Conservation (phyloP, 2,113 vertebrate genomes). For the Callorhinus ursinus region DNA sequence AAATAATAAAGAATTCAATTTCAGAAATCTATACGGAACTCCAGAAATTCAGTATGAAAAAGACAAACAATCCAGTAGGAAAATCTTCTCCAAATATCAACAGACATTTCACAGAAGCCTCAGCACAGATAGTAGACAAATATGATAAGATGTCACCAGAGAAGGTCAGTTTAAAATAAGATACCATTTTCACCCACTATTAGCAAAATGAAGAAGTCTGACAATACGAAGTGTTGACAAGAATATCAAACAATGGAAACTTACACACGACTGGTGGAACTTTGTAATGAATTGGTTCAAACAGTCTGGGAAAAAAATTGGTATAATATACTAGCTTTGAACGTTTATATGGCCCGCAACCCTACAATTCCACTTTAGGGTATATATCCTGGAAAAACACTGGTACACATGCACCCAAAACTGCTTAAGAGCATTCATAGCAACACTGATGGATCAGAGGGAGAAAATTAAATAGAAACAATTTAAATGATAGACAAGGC, state of each 20-base stretch:
- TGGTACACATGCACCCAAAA: accelerated
- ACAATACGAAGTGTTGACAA: not conserved
- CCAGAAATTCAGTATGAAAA: constrained; percentile 24
- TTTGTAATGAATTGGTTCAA: constrained; percentile 14
- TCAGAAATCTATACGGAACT: not conserved
- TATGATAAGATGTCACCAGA: not conserved
- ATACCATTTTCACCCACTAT: not conserved
- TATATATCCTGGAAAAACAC: not conserved
- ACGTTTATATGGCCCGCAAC: not conserved
- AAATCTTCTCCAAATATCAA: not conserved
- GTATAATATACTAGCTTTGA: not conserved
- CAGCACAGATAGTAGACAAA: constrained; percentile 6
- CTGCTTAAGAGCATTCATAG: not conserved
- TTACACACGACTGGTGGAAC: not conserved
- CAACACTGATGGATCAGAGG: not conserved
- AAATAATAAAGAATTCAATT: not conserved
- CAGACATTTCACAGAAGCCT: not conserved
- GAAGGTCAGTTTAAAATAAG: constrained; percentile 8
- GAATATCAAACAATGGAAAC: not conserved
- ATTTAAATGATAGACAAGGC: not conserved
- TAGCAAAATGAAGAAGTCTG: constrained; percentile 27
- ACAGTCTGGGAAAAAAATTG: not conserved
- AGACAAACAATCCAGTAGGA: not conserved
- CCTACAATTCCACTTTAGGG: not conserved
- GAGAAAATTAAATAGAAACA: constrained; percentile 14